Evolutionary conservation across 2,797 vertebrate species (phyloP).

Genomic region (Microchirus variegatus): DNA sequence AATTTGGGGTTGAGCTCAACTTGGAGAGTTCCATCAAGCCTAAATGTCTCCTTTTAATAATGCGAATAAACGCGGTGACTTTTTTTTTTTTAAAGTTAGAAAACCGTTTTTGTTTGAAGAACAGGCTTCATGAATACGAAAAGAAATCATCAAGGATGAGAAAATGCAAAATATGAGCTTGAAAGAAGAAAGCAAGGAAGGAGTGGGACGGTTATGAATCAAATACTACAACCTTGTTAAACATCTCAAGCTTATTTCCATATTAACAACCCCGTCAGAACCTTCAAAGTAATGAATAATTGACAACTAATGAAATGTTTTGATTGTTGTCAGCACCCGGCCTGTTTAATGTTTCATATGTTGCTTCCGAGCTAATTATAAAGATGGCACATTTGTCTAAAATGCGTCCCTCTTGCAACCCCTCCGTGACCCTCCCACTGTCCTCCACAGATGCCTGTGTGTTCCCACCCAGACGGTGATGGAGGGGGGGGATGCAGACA

Average conservation of each 20-base stretch:
- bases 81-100: conserved; percentile 42
- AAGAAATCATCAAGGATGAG: conserved; percentile 27
- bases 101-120: conserved; percentile 58
- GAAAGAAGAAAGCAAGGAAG: conserved; percentile 33
- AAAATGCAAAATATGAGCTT: conserved; percentile 34
- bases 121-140: conserved; percentile 58
- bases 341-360: conserved; percentile 96
- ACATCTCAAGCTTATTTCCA: conserved; percentile 95
- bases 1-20: too few species aligned
- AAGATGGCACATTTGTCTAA: conserved; percentile 93
- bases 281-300: conserved; percentile 98
- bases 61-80: conserved; percentile 52
- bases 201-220: conserved; percentile 84
- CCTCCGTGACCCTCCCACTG: conserved; percentile 26
- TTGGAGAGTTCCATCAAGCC: too few species aligned
- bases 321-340: conserved; percentile 93
- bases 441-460: conserved; percentile 86
- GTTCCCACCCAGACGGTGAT: conserved; percentile 86
- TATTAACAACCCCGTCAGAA: conserved; percentile 98
- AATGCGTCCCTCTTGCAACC: conserved; percentile 75
- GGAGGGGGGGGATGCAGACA: conserved; percentile 54
- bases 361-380: conserved; percentile 96
- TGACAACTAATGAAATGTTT: conserved; percentile 99
- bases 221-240: conserved; percentile 95
- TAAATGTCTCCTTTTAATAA: conserved; percentile 18